Conservation (phyloP, 2,113 vertebrate species). For the Protomyctophum bolini region DNA sequence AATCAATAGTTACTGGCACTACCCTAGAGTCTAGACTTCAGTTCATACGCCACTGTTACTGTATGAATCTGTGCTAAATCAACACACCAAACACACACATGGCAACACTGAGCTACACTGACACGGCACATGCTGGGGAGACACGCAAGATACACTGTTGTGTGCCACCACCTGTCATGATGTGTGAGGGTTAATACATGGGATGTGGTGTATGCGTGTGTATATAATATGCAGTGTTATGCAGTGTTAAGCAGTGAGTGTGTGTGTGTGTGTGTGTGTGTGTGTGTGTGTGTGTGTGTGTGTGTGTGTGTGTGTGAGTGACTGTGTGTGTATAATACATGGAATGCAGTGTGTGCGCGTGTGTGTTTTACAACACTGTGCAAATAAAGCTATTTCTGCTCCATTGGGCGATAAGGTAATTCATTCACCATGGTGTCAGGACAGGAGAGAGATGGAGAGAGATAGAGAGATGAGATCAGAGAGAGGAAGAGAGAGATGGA, state of each 20-base stretch:
- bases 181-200: conserved; percentile 37
- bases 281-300: conserved; percentile 30
- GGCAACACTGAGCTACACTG: conserved; percentile 61
- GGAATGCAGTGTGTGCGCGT: not conserved
- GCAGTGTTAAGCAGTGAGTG: too few species aligned
- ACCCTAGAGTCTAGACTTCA: conserved; percentile 50
- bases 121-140: conserved; percentile 60
- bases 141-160: conserved; percentile 40
- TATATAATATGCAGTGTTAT: too few species aligned
- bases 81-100: conserved; percentile 58
- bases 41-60: too few species aligned
- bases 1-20: too few species aligned
- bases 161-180: conserved; percentile 33
- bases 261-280: not conserved
- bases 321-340: not conserved
- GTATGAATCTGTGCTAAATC: conserved; percentile 66
- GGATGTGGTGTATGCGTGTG: conserved; percentile 1
- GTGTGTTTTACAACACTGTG: conserved; percentile 30
- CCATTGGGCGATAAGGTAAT: conserved; percentile 70
- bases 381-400: conserved; percentile 77
- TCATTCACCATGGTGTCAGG: conserved; percentile 71
- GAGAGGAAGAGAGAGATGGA: not conserved
- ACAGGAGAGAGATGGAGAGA: not conserved
- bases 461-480: not conserved
- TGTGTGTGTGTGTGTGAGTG: conserved; percentile 34